Conservation (phyloP, 2,797 vertebrate species). For the Dermochelys coriacea region DNA sequence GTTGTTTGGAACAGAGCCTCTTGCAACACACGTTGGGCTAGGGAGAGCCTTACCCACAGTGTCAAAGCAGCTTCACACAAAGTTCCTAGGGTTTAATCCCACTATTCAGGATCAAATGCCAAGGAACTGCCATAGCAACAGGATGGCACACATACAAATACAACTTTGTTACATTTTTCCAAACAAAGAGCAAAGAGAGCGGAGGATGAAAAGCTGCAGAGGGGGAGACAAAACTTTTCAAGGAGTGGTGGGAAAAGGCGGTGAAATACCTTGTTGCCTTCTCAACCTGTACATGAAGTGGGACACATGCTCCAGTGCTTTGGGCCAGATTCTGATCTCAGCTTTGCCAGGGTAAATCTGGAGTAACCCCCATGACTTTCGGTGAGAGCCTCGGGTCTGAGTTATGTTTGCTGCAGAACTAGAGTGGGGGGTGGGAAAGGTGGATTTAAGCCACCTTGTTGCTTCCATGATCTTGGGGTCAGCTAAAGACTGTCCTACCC, state of each 20-base stretch:
- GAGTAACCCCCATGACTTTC: neutral
- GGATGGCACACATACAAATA: too few relatives aligned
- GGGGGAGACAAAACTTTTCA: neutral
- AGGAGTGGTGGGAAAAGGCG: neutral
- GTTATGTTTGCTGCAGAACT: rapidly evolving
- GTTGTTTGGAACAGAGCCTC: neutral
- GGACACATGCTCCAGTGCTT: neutral
- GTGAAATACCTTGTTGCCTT: neutral
- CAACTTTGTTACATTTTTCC: neutral
- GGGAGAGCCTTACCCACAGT: neutral
- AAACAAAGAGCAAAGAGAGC: neutral
- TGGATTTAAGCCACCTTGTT: rapidly evolving
- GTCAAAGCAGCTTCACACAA: neutral
- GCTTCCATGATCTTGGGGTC: rapidly evolving
- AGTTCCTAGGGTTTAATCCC: neutral
- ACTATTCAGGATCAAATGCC: neutral
- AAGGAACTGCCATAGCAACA: neutral
- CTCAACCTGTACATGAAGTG: neutral
- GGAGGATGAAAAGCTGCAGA: neutral
- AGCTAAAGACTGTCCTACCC: rapidly evolving
- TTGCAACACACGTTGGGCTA: neutral
- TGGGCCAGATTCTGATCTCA: neutral
- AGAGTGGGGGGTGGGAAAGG: rapidly evolving
- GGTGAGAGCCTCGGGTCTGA: neutral
- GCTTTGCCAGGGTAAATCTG: neutral